These are phyloP conservation scores for Tyria jacobaeae DNA, from an alignment of 2,888 invertebrate genomes.

Conservation along the genomic window DNA sequence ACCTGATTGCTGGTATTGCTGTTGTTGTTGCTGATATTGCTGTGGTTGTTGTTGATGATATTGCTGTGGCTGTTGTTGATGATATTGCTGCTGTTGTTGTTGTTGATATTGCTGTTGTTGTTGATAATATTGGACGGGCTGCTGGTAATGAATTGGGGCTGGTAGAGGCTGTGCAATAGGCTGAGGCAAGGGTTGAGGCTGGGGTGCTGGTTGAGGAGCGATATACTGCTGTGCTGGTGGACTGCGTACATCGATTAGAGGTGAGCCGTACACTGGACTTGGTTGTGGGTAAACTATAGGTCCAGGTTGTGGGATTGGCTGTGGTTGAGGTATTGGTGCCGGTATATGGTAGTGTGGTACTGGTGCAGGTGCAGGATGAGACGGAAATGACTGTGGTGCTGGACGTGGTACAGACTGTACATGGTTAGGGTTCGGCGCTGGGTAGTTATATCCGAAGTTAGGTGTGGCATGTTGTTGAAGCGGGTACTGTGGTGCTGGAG, in stretches of 20 bases:
- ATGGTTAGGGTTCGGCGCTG: constrained; percentile 41
- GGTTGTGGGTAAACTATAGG: constrained; percentile 34
- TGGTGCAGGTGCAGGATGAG: constrained; percentile 35
- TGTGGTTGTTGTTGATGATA: constrained; percentile 29
- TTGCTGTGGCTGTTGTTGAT: constrained; percentile 18
- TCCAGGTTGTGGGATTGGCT: constrained; percentile 19
- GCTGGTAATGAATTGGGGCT: constrained; percentile 21
- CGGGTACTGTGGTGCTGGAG: constrained; percentile 47
- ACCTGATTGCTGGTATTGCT: constrained; percentile 40
- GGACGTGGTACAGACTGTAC: constrained; percentile 47
- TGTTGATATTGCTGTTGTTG: constrained; percentile 30
- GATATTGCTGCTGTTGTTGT: constrained; percentile 30
- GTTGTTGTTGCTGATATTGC: constrained; percentile 22
- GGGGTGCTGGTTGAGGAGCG: constrained; percentile 43
- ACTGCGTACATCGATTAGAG: constrained; percentile 25
- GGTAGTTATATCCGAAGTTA: constrained; percentile 47
- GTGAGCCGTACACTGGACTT: constrained; percentile 39
- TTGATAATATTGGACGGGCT: constrained; percentile 31
- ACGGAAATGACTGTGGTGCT: constrained; percentile 31
- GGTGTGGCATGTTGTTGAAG: constrained; percentile 42
- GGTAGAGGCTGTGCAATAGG: constrained; percentile 17
- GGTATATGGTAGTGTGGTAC: constrained; percentile 15
- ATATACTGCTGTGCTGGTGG: constrained; percentile 28
- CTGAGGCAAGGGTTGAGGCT: constrained; percentile 32
- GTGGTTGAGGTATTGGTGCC: constrained; percentile 23